These are phyloP conservation scores for Lasioglossum albipes DNA, from an alignment of 1,140 invertebrate genomes.

Conservation along the genomic window DNA sequence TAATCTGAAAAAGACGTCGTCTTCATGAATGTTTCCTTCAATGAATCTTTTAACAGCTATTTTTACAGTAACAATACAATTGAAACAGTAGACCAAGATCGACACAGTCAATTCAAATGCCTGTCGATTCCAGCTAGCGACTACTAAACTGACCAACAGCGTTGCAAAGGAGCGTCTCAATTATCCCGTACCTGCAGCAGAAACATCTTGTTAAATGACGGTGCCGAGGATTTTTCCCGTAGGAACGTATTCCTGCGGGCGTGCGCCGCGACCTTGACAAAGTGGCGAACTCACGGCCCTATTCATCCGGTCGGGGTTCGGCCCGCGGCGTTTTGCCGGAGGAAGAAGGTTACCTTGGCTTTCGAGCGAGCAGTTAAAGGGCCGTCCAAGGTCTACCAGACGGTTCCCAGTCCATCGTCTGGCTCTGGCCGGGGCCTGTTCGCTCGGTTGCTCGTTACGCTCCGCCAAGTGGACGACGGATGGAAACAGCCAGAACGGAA, in stretches of 20 bases:
- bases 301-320: slow-evolving; percentile 50
- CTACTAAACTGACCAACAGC: not conserved
- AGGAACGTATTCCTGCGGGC: not conserved
- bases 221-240: not conserved
- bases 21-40: too few species aligned
- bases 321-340: slow-evolving; percentile 22
- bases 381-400: slow-evolving; percentile 68
- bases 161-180: not conserved
- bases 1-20: too few species aligned
- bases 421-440: not conserved
- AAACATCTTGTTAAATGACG: not conserved
- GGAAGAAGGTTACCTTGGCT: slow-evolving; percentile 68
- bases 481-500: slow-evolving; percentile 53
- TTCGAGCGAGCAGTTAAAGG: slow-evolving; percentile 65
- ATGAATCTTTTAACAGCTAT: too few species aligned
- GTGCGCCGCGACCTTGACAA: slow-evolving; percentile 48
- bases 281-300: slow-evolving; percentile 61
- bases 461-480: slow-evolving; percentile 56
- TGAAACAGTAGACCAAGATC: too few species aligned
- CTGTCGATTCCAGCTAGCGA: too few species aligned
- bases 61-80: too few species aligned
- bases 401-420: slow-evolving; percentile 54
- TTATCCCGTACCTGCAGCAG: not conserved
- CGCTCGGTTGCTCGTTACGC: slow-evolving; percentile 49
- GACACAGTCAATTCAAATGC: too few species aligned